A percentile compares a stretch with the other conserved stretches of the same genome.
phyloP scores from a whole-genome alignment of 2,113 vertebrate genomes.

The Rhinogobius similis region DNA sequence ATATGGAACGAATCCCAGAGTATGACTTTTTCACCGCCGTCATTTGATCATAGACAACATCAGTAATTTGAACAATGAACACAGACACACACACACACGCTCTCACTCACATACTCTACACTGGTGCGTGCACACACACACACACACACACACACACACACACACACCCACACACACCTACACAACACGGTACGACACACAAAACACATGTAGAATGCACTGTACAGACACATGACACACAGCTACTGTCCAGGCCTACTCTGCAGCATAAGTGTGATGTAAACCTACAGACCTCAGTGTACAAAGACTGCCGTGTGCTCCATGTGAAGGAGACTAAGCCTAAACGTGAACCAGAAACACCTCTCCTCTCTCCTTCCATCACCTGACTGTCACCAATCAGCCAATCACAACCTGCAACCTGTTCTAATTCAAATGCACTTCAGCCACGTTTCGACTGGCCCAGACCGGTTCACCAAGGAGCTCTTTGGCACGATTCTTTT shows the following conservation, averaged over 20 bases:
- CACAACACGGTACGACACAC: slow-evolving; percentile 51
- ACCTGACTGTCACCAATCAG: no score
- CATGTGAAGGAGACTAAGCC: neutral
- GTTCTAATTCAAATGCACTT: neutral
- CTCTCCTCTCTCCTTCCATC: no score
- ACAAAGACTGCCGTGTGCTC: neutral
- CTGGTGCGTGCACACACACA: slow-evolving; percentile 44
- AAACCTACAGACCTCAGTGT: neutral
- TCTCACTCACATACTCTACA: slow-evolving; percentile 46
- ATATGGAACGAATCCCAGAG: slow-evolving; percentile 63
- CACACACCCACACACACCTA: slow-evolving; percentile 31
- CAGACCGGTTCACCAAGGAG: no score
- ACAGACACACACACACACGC: slow-evolving; percentile 54
- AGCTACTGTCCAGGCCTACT: slow-evolving; percentile 55
- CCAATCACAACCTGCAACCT: neutral
- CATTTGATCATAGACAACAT: slow-evolving; percentile 59
- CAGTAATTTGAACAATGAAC: slow-evolving; percentile 74
- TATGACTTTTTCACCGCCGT: slow-evolving; percentile 73
- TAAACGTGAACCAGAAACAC: no score
- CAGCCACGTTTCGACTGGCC: no score
- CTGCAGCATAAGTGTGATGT: slow-evolving; percentile 9
- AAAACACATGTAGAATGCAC: slow-evolving; percentile 78
- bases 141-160: slow-evolving; percentile 22
- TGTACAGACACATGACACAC: slow-evolving; percentile 69
- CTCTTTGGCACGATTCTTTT: no score